Evolutionary conservation across 2,797 vertebrate genomes (phyloP), one percentile per base, ranked within the genome.

Genomic region (Cryptoblepharus egeriae): DNA sequence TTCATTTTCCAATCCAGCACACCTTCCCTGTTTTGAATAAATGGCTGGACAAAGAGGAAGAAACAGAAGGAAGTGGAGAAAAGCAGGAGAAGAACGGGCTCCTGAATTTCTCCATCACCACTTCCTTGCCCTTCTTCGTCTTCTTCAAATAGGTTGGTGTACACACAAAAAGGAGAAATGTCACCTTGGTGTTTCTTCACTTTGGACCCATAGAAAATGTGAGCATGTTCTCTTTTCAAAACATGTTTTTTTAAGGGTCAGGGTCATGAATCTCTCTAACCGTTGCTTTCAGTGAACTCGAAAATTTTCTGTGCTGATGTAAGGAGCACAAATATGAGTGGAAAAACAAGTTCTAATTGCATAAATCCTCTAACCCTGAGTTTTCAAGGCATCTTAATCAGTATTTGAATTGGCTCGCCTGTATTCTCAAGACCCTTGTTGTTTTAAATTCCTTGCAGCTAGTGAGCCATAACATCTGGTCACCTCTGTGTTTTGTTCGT

Each of bases 351-450:
- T 77, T 77, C 57, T 42, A 64, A 30, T 75, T 55, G 10, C 18
- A 39, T 52, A 13, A 64, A 4, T 18, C 64, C n/a, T 70, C 78
- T 57, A 10, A 22, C 55, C 55, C 20, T 12, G 20, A 67, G 24
- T 3, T 42, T 86, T 63, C 0, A 81, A 77, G 85, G 49, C 24
- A 35, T 35, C 37, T 82, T 84, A 68, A 18, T 82, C 65, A 55
- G 6, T 57, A 42, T 70, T 49, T 85, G 78, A 67, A 87, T 82
- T 86, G 64, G 37, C 12, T 58, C 49, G 83, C n/a, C 68, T 71
- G 5, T 55, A 35, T n/a, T 55, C 37, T 79, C 16, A 83, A 45
- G 75, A 80, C 39, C 12, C 55, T 20, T 81, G 55, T 80, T 57
- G 4, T 6, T 79, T 77, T 81, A 42, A 64, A 64, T 84, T 76